Conservation (phyloP, 2,888 invertebrate species). For the Cephus spinipes region DNA sequence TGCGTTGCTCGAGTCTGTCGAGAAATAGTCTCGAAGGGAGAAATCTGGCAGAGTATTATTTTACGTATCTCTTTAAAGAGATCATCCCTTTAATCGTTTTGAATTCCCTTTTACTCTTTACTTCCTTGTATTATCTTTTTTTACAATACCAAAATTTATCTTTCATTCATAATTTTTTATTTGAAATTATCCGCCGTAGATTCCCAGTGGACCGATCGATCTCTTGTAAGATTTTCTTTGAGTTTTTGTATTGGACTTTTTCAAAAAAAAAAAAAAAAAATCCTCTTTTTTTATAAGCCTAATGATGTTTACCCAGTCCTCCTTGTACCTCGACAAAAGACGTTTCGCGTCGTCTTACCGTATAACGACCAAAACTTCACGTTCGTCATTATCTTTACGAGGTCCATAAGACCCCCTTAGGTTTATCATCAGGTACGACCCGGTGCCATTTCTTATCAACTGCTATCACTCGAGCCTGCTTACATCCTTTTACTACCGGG, state of each 20-base stretch:
- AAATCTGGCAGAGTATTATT: slow-evolving; percentile 5
- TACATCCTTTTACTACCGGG: too few relatives aligned
- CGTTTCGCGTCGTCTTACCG: slow-evolving; percentile 21
- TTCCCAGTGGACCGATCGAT: too few relatives aligned
- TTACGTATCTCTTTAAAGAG: background rate
- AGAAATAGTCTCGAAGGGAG: slow-evolving; percentile 36
- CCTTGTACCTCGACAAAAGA: background rate
- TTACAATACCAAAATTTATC: background rate
- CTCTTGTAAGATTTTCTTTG: too few relatives aligned
- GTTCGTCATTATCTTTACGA: slow-evolving; percentile 39
- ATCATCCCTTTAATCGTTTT: slow-evolving; percentile 9
- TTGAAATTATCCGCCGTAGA: too few relatives aligned
- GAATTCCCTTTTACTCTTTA: slow-evolving; percentile 2
- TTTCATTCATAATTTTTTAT: too few relatives aligned
- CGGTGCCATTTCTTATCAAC: too few relatives aligned
- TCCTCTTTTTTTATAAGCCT: background rate
- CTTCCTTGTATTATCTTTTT: slow-evolving; percentile 3
- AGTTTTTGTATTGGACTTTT: too few relatives aligned
- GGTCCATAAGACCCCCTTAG: slow-evolving; percentile 27
- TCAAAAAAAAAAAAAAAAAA: too few relatives aligned
- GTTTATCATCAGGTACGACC: slow-evolving; percentile 39
- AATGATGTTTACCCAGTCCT: slow-evolving; percentile 45
- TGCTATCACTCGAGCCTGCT: too few relatives aligned
- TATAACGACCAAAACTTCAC: slow-evolving; percentile 25
- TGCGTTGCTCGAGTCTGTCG: slow-evolving; percentile 31